Evolutionary conservation across 2,888 invertebrate species (phyloP), one percentile per base, ranked within the genome.

Genomic region (Ceraclea dissimilis): DNA sequence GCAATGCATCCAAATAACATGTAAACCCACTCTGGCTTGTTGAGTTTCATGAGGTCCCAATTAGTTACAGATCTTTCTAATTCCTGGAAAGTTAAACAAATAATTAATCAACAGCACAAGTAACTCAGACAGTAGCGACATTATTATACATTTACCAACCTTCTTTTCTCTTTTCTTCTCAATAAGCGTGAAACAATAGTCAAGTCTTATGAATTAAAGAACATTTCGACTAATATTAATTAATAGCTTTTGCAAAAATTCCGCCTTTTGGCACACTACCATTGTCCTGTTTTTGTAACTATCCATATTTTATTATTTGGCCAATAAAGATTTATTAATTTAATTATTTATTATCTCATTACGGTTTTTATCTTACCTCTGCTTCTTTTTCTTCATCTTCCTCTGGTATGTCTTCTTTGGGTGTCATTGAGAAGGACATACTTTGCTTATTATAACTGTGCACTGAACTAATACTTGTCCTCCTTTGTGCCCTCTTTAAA

Each of bases 1-100:
- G 83, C 80, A 4, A 80, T 44, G 2, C 79, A 78, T 1, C 81
- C 82, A 8, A 79, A 71, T 1, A 76, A 48, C 54, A 86, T 76
- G 63, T 76, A 78, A 1, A 73, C 75, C 83, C 84, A 84, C 69
- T 86, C 86, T 1, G 79, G 76, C 43, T 70, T 68, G 69, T 84
- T 85, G 63, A 83, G 67, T 62, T 72, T 71, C 52, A 86, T 70
- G 53, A 83, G 78, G 58, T 79, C 75, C 72, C 72, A 76, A 62
- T 72, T 72, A 51, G 70, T 74, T 1, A 77, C 70, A 2, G 70
- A 64, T 54, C 60, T 60, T 39, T 58, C 60, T 22, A 69, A 68
- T n/a, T 70, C 67, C 70, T 75, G 57, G 6, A 39, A 58, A 33
- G 34, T n/a, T 34, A 11, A 44, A 39, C 13, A 51, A 31, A 50